Conservation (phyloP, 2,797 vertebrate genomes). For the Crax fasciolata region DNA sequence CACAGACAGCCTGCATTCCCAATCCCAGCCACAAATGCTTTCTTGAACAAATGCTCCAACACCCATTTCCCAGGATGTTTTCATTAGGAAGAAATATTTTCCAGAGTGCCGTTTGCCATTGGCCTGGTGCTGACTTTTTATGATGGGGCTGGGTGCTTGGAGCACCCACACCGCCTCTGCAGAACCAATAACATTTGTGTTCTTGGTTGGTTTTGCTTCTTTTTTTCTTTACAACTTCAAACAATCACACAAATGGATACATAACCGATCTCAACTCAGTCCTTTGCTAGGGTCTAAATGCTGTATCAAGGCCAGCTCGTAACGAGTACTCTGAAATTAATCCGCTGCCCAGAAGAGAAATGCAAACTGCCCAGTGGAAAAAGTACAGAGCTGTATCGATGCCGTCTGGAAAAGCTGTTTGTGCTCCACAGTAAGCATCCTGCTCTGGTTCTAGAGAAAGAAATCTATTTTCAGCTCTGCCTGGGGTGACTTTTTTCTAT, state of each 20-base stretch:
- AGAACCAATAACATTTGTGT: neutral
- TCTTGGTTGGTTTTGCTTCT: neutral
- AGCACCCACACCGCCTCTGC: too few species aligned
- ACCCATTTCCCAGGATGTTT: neutral
- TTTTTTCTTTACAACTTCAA: neutral
- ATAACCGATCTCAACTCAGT: neutral
- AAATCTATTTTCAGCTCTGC: neutral
- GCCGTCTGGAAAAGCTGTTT: neutral
- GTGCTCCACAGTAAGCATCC: neutral
- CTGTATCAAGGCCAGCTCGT: fast-evolving
- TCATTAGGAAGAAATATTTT: slow-evolving; percentile 44
- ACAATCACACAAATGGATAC: fast-evolving
- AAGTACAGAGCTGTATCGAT: fast-evolving
- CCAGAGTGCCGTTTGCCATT: neutral
- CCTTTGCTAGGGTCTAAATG: neutral
- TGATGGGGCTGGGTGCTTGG: too few species aligned
- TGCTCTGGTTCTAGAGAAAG: neutral
- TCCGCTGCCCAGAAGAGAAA: neutral
- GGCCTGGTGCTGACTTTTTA: neutral
- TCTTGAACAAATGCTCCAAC: neutral
- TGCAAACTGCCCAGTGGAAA: neutral
- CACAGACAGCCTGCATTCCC: slow-evolving; percentile 56
- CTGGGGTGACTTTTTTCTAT: neutral
- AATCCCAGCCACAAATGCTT: neutral
- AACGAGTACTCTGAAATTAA: neutral